Evolutionary conservation across 2,797 vertebrate species (phyloP).

Genomic region (Poeciliopsis gracilis): DNA sequence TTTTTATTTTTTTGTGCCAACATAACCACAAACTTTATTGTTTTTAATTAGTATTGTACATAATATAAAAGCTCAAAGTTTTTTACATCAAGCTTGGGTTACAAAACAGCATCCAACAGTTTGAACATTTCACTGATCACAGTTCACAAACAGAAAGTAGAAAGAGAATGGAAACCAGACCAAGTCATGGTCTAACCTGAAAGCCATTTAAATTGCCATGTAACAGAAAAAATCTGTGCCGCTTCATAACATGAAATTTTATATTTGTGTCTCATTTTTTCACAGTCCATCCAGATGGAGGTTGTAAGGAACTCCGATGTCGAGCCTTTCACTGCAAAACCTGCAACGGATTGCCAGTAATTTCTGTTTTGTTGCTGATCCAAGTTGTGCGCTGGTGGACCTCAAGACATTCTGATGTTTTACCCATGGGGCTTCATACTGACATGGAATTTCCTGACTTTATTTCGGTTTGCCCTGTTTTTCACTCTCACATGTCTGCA

Average conservation of each 20-base stretch:
- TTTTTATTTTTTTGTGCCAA: background rate
- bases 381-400: background rate
- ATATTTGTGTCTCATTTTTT: constrained; percentile 39
- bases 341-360: constrained; percentile 51
- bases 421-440: constrained; percentile 10
- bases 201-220: background rate
- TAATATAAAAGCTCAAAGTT: background rate
- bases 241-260: constrained; percentile 9
- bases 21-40: background rate
- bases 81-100: no score
- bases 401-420: constrained; percentile 8
- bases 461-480: constrained; percentile 1
- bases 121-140: no score
- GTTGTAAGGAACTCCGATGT: constrained; percentile 21
- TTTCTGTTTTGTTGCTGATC: constrained; percentile 13
- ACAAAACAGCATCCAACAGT: no score
- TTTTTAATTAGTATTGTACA: background rate
- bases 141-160: no score
- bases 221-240: background rate
- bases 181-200: no score
- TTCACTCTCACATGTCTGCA: constrained; percentile 19
- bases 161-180: no score
- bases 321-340: constrained; percentile 41
- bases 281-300: constrained; percentile 56
- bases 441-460: constrained; percentile 13